Percentiles rank a stretch among this genome's conserved stretches.
phyloP scores from a whole-genome alignment of 2,113 vertebrate genomes.

The Sceloporus tristichus region DNA sequence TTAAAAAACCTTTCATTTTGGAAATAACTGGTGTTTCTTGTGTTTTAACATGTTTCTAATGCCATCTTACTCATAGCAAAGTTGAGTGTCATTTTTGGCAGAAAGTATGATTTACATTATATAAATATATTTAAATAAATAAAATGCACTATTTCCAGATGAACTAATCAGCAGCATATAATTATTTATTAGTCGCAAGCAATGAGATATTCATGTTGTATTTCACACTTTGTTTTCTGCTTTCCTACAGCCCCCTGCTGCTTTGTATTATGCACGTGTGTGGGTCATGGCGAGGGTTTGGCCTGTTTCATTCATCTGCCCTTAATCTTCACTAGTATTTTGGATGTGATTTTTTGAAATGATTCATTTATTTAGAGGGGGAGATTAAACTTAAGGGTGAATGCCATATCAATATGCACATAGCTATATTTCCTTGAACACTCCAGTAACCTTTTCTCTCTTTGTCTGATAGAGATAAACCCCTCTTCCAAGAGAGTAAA shows the following conservation, averaged over 20 bases:
- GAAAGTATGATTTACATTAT: too few relatives aligned
- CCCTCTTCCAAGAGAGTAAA: slow-evolving; percentile 51
- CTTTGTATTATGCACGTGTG: neutral
- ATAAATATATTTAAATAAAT: too few relatives aligned
- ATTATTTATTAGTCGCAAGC: neutral
- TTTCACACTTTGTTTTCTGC: neutral
- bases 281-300: neutral
- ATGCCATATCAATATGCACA: neutral
- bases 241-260: neutral
- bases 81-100: too few relatives aligned
- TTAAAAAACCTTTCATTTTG: neutral
- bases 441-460: slow-evolving; percentile 17
- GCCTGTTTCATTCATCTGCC: neutral
- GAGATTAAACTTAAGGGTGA: neutral
- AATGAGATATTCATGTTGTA: neutral
- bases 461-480: slow-evolving; percentile 48
- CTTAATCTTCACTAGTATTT: neutral
- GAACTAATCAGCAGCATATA: too few relatives aligned
- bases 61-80: too few relatives aligned
- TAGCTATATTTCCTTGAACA: neutral
- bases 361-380: neutral
- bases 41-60: too few relatives aligned
- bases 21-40: neutral
- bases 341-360: slow-evolving; percentile 7
- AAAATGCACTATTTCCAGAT: too few relatives aligned